Percentiles rank a stretch among this genome's conserved stretches.
Evolutionary conservation across 2,797 vertebrate species (phyloP).

Genomic region (Pagetopsis macropterus): DNA sequence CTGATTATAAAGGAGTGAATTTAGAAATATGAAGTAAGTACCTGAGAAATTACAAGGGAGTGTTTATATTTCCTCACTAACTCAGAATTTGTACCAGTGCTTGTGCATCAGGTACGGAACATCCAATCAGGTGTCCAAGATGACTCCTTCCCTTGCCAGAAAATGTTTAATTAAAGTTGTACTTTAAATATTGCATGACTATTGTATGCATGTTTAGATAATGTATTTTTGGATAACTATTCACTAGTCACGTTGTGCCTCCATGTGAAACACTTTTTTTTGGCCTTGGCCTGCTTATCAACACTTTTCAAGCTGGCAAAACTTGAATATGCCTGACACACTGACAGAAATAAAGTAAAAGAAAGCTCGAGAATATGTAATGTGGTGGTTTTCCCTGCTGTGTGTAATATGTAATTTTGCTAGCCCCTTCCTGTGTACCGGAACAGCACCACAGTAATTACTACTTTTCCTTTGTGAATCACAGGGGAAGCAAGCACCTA

Average conservation of each 20-base stretch:
- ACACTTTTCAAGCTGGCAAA: background rate
- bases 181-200: background rate
- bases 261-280: background rate
- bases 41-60: background rate
- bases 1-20: background rate
- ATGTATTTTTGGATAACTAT: background rate
- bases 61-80: background rate
- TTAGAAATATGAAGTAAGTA: background rate
- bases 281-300: background rate
- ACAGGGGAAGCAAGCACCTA: constrained; percentile 52
- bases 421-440: constrained; percentile 46
- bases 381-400: constrained; percentile 31
- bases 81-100: background rate
- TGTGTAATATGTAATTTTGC: constrained; percentile 58
- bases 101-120: too few species aligned
- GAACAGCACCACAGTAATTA: constrained; percentile 53
- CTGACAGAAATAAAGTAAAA: constrained; percentile 23
- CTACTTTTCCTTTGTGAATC: constrained; percentile 52
- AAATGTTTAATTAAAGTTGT: background rate
- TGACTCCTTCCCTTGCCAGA: background rate
- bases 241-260: background rate
- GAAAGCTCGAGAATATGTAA: constrained; percentile 17
- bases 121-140: background rate
- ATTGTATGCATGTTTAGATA: background rate
- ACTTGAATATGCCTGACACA: background rate